Base-by-base conservation (phyloP, 2,888 invertebrate species). In the Diplolepis rosae region DNA sequence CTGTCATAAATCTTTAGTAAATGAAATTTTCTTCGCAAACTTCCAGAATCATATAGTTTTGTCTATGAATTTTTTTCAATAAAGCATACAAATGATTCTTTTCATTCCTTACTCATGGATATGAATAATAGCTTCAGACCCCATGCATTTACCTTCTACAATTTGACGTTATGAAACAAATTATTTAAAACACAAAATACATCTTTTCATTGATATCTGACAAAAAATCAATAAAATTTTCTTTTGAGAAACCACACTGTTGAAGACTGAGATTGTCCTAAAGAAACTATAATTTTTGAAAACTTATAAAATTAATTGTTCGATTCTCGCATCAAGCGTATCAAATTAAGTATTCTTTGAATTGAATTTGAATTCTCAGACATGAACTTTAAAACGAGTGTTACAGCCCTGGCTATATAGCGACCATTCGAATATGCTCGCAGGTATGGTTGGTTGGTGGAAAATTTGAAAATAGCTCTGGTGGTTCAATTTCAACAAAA, bases 371-470 rank as follows among this genome's bases (percentile, higher is more conserved):
- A 61, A 61, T 39, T 24, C 6, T 11, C 39, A 39, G 24, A 9
- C 13, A 11, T 13, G 13, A 27, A n/a, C 24, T 39, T 39, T 18
- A 13, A 61, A 39, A 22, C 3, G 13, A 11, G 35, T 39, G 24
- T 6, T 27, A 61, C 61, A 7, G 22, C 39, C 61, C 61, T 61
- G 61, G 39, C 13, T 13, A 61, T 61, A 61, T 61, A 35, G 7
- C 61, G 61, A 61, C 61, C 35, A 61, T 61, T 61, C 61, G 24
- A 61, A 61, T 35, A n/a, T 39, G n/a, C 22, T 7, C n/a, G 39
- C 35, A 39, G 61, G 61, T 61, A 61, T 61, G 61, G 35, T 39
- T 35, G 61, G 61, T 39, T 13, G 61, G 13, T 39, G 24, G 1
- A 39, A 39, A 39, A 24, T 61, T 39, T 15, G n/a, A 39, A 39